Percentiles rank a stretch among this genome's conserved stretches.
These are phyloP conservation scores for Plebejus argus DNA, from an alignment of 2,888 invertebrate species.

Conservation along the genomic window DNA sequence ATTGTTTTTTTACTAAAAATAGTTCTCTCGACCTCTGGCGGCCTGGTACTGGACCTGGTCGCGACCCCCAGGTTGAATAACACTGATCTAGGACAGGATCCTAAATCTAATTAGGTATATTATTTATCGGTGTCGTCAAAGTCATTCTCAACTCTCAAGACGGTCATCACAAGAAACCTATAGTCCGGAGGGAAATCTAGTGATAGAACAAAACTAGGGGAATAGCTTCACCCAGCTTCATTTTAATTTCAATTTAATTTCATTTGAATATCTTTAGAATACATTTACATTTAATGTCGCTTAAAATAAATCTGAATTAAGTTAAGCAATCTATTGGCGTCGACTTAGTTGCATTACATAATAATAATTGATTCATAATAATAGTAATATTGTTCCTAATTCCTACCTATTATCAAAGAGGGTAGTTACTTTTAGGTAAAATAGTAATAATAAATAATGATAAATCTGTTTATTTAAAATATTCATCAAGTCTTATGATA, in stretches of 20 bases:
- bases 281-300: slow-evolving; percentile 40
- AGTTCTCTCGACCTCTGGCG: no score
- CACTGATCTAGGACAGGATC: no score
- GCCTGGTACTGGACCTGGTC: no score
- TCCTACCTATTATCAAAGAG: no score
- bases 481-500: no score
- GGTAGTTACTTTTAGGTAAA: no score
- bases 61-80: no score
- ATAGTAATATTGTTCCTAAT: no score
- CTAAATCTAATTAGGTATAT: background rate
- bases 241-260: slow-evolving; percentile 42
- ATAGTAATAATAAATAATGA: no score
- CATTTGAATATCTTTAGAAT: slow-evolving; percentile 42
- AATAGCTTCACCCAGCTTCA: slow-evolving; percentile 29
- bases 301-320: slow-evolving; percentile 1
- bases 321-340: background rate
- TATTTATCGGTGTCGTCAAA: background rate
- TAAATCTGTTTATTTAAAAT: no score
- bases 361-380: background rate
- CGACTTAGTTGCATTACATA: background rate
- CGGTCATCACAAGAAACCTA: background rate
- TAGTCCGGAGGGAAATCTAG: slow-evolving; percentile 36
- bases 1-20: no score
- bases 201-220: slow-evolving; percentile 36
- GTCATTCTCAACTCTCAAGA: background rate